Percentiles rank a stretch among this genome's conserved stretches.
Evolutionary conservation across 2,113 vertebrate genomes (phyloP).

Genomic region (Chrysochloris asiatica): DNA sequence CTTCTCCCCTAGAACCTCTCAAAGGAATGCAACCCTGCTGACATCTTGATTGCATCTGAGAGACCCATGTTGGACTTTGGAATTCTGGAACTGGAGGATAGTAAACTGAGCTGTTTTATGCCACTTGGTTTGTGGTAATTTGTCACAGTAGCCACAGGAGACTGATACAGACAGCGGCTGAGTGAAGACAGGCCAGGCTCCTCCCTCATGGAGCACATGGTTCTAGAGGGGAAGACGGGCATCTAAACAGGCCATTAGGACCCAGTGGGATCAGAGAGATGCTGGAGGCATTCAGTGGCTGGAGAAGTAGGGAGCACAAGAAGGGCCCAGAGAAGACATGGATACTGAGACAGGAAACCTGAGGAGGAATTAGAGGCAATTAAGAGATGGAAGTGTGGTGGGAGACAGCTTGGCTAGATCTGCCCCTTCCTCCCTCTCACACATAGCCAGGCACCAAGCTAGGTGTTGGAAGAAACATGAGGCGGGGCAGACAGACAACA

Average conservation of each 20-base stretch:
- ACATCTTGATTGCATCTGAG: not conserved
- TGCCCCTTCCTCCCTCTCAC: not conserved
- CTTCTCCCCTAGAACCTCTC: not conserved
- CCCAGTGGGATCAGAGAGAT: not conserved
- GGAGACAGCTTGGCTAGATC: not conserved
- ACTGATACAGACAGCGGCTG: accelerated
- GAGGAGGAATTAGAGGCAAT: not conserved
- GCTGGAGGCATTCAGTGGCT: not conserved
- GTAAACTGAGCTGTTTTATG: not conserved
- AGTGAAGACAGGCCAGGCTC: not conserved
- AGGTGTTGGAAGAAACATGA: not conserved
- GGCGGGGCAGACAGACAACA: not conserved
- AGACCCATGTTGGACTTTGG: not conserved
- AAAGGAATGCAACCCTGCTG: not conserved
- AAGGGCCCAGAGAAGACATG: not conserved
- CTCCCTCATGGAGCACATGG: not conserved
- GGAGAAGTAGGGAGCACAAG: not conserved
- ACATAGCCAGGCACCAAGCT: not conserved
- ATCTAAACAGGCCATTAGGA: not conserved
- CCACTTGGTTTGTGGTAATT: not conserved
- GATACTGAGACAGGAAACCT: not conserved
- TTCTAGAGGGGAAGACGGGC: not conserved
- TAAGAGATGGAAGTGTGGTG: not conserved
- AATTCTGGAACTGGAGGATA: not conserved
- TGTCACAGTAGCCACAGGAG: not conserved